phyloP scores from a whole-genome alignment of 2,113 vertebrate species.

The Lepidothrix coronata region DNA sequence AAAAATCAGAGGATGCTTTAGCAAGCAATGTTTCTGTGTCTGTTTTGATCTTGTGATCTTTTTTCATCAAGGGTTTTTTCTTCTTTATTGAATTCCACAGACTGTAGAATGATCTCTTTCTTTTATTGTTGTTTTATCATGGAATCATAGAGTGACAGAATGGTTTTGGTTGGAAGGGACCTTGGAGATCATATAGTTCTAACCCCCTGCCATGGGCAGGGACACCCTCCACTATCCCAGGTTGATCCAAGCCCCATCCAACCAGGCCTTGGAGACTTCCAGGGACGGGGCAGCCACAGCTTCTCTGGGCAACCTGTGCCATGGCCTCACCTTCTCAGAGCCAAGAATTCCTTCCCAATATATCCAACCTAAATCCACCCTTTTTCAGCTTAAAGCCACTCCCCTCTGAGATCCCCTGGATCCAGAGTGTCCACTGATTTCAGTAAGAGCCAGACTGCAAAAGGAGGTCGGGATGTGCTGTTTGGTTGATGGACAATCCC shows the following conservation, averaged over 20 bases:
- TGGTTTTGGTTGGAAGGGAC: accelerated
- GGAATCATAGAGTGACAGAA: neutral
- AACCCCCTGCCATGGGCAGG: neutral
- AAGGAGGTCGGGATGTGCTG: neutral
- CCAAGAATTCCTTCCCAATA: neutral
- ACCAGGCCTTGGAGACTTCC: neutral
- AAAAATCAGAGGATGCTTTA: neutral
- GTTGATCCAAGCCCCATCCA: accelerated
- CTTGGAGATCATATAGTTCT: accelerated
- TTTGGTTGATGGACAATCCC: neutral
- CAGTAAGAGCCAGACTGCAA: neutral
- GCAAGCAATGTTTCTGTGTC: neutral
- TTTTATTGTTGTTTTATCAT: neutral
- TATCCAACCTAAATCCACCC: neutral
- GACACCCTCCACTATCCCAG: neutral
- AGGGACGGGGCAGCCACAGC: neutral
- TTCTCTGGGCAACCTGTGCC: neutral
- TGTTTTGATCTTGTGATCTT: neutral
- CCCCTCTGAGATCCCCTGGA: neutral
- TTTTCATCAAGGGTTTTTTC: neutral
- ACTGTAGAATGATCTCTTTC: neutral
- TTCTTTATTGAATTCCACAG: neutral
- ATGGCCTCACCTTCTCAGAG: neutral
- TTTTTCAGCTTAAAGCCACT: neutral
- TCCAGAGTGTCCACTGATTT: neutral